Conservation (phyloP, 2,797 vertebrate species). For the Rachycentron canadum region DNA sequence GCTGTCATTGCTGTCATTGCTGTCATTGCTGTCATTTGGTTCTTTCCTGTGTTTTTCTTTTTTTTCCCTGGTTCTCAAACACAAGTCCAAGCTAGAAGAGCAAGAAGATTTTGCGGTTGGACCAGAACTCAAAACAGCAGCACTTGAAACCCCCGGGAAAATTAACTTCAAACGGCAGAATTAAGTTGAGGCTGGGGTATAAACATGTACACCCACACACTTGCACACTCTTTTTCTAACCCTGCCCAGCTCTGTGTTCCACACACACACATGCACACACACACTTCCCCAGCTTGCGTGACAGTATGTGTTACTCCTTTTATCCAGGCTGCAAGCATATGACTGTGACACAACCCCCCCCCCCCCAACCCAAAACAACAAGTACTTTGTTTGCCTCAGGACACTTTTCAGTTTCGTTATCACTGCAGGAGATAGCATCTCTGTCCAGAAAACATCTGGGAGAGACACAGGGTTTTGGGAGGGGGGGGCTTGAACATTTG, state of each 20-base stretch:
- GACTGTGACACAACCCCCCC: constrained; percentile 35
- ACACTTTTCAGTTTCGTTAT: constrained; percentile 42
- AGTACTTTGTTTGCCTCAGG: constrained; percentile 32
- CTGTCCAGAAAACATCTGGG: constrained; percentile 42
- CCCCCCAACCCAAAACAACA: constrained; percentile 38
- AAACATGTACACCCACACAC: not conserved
- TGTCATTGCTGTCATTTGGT: not conserved
- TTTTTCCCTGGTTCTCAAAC: not conserved
- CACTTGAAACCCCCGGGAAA: not conserved
- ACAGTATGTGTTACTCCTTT: constrained; percentile 52
- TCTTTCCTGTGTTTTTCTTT: not conserved
- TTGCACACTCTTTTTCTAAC: not conserved
- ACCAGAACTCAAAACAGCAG: not conserved
- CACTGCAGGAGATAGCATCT: constrained; percentile 11
- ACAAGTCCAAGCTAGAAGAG: not conserved
- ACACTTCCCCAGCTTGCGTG: constrained; percentile 38
- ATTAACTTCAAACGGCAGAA: not conserved
- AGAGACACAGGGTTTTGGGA: not conserved
- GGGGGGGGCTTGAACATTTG: constrained; percentile 10
- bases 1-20: too few species aligned
- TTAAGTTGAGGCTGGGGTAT: not conserved
- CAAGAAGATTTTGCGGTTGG: constrained; percentile 3
- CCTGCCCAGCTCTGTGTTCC: not conserved
- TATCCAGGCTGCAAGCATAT: constrained; percentile 19
- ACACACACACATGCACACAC: not conserved